A percentile compares a stretch with the other conserved stretches of the same genome.
These are phyloP conservation scores for Mormyrus hasselquistii DNA, from an alignment of 2,797 vertebrate species.

Conservation along the genomic window DNA sequence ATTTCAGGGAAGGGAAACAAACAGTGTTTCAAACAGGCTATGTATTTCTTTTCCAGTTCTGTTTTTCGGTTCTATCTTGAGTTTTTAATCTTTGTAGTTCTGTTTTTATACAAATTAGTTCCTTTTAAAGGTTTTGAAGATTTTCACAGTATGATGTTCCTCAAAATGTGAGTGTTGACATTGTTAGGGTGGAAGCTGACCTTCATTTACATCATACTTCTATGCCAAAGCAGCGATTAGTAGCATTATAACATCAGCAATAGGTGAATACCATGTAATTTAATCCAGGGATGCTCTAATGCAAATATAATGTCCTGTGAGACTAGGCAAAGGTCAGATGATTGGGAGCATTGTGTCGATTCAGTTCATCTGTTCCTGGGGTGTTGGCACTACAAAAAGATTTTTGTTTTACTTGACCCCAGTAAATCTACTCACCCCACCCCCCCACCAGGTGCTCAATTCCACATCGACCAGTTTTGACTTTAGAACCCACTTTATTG, in stretches of 20 bases:
- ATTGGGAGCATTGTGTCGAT: not conserved
- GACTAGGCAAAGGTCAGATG: not conserved
- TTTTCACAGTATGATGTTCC: not conserved
- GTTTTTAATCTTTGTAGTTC: not conserved
- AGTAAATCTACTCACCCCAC: not conserved
- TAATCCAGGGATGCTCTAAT: not conserved
- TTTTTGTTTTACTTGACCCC: not conserved
- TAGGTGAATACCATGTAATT: not conserved
- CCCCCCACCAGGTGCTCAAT: not conserved
- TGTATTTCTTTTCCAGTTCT: not conserved
- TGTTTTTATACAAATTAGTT: not conserved
- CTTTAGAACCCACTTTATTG: not conserved
- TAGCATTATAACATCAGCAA: not conserved
- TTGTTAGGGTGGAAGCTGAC: not conserved
- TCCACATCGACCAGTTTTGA: not conserved
- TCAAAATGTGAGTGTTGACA: not conserved
- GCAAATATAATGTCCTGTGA: not conserved
- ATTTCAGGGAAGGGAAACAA: not conserved
- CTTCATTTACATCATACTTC: not conserved
- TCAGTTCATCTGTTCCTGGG: not conserved
- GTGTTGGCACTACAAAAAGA: not conserved
- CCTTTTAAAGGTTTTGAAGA: not conserved
- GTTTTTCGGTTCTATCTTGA: not conserved
- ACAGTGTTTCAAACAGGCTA: not conserved
- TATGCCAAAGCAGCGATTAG: not conserved